A percentile compares a stretch with the other conserved stretches of the same genome.
Conservation (phyloP, 2,888 invertebrate genomes). For the Idaea aversata region DNA sequence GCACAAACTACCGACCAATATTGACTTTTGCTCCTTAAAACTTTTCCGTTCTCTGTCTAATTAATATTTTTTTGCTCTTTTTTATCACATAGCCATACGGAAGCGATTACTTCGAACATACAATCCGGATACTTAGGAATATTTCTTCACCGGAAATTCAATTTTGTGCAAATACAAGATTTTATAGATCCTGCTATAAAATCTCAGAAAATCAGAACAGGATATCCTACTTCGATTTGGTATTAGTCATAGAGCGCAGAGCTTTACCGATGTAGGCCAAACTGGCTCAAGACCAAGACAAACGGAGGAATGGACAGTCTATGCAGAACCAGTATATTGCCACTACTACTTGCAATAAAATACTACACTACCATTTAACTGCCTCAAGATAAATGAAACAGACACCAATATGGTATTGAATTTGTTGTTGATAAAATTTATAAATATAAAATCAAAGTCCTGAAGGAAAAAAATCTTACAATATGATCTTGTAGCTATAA, state of each 20-base stretch:
- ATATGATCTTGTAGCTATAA: too few species aligned
- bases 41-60: slow-evolving; percentile 56
- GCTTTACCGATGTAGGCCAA: slow-evolving; percentile 18
- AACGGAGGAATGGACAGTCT: slow-evolving; percentile 23
- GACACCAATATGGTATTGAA: too few species aligned
- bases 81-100: slow-evolving; percentile 5
- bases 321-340: slow-evolving; percentile 13
- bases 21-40: slow-evolving; percentile 66
- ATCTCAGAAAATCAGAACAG: too few species aligned
- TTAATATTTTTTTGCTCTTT: slow-evolving; percentile 49
- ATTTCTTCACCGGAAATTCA: too few species aligned
- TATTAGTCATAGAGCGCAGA: neutral
- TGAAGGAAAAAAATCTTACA: too few species aligned
- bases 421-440: too few species aligned
- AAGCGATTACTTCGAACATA: too few species aligned
- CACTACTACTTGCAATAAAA: slow-evolving; percentile 16
- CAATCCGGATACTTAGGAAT: too few species aligned
- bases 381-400: slow-evolving; percentile 12
- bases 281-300: slow-evolving; percentile 32
- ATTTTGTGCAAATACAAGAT: too few species aligned
- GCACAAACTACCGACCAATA: slow-evolving; percentile 67
- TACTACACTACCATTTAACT: slow-evolving; percentile 15
- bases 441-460: too few species aligned
- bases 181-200: too few species aligned
- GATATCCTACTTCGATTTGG: too few species aligned